Conservation (phyloP, 2,113 vertebrate species). For the Anguilla japonica region DNA sequence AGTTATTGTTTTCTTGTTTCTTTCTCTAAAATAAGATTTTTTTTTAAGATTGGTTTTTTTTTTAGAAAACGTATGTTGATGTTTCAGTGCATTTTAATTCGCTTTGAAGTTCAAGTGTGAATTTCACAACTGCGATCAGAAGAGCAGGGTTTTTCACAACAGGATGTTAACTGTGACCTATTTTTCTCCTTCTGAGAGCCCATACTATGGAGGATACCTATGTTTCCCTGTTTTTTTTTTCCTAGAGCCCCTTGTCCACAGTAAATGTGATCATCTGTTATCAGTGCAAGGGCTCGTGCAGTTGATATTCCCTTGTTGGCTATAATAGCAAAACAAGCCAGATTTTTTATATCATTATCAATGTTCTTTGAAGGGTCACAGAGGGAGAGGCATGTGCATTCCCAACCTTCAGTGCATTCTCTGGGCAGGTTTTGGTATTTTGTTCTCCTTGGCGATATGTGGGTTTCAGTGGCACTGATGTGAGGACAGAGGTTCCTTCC, state of each 20-base stretch:
- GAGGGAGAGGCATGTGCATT: too few species aligned
- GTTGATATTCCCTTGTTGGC: neutral
- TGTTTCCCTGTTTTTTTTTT: too few species aligned
- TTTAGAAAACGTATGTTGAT: neutral
- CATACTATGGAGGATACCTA: too few species aligned
- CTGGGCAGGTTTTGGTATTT: neutral
- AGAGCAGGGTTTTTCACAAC: too few species aligned
- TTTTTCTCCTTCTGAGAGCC: too few species aligned
- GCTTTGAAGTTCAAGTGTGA: too few species aligned
- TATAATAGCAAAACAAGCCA: neutral
- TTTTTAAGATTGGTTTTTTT: neutral
- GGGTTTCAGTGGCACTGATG: neutral
- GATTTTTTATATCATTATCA: neutral
- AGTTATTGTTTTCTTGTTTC: constrained; percentile 21
- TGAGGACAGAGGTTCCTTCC: neutral
- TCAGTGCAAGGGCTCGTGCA: neutral
- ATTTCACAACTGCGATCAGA: too few species aligned
- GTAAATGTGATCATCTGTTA: neutral
- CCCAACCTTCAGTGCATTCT: too few species aligned
- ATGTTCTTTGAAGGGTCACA: neutral
- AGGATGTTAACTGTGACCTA: too few species aligned
- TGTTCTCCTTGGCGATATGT: neutral
- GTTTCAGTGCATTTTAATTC: neutral
- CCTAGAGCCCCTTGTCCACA: neutral
- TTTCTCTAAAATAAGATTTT: neutral